Conservation (phyloP, 2,797 vertebrate species). For the Rhinogobio ventralis region DNA sequence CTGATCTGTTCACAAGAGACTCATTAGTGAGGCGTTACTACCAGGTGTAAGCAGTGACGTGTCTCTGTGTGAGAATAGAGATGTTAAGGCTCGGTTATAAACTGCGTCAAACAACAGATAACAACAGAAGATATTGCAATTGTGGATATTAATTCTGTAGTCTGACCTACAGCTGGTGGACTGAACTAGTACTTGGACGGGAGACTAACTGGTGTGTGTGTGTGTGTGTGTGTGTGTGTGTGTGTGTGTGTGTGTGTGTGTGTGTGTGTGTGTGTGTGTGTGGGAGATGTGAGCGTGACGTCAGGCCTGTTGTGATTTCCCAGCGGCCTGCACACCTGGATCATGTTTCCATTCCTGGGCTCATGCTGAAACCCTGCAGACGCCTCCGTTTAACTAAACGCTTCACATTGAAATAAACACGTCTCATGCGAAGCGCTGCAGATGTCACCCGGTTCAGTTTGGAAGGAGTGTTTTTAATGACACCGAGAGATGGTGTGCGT, state of each 20-base stretch:
- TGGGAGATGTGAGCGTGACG: conserved; percentile 32
- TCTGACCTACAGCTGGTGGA: too few species aligned
- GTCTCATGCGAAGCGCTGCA: not conserved
- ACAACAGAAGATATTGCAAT: too few species aligned
- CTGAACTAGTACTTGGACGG: too few species aligned
- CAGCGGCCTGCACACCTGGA: conserved; percentile 49
- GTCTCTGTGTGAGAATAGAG: too few species aligned
- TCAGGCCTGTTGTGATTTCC: conserved; percentile 44
- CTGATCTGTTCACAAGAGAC: too few species aligned
- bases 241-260: not conserved
- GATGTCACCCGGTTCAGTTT: conserved; percentile 49
- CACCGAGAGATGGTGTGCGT: conserved; percentile 61
- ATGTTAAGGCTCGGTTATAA: too few species aligned
- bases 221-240: not conserved
- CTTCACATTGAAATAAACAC: not conserved
- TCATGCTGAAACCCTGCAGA: conserved; percentile 13
- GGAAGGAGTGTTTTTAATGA: conserved; percentile 47
- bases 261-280: not conserved
- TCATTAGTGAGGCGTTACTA: too few species aligned
- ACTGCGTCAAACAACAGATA: too few species aligned
- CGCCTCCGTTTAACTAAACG: conserved; percentile 9
- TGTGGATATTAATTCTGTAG: too few species aligned
- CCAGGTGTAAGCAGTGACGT: too few species aligned
- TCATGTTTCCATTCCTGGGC: conserved; percentile 36
- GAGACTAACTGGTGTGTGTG: too few species aligned